Conservation (phyloP, 64 coral and sea anemone genomes). For the Pocillopora verrucosa region DNA sequence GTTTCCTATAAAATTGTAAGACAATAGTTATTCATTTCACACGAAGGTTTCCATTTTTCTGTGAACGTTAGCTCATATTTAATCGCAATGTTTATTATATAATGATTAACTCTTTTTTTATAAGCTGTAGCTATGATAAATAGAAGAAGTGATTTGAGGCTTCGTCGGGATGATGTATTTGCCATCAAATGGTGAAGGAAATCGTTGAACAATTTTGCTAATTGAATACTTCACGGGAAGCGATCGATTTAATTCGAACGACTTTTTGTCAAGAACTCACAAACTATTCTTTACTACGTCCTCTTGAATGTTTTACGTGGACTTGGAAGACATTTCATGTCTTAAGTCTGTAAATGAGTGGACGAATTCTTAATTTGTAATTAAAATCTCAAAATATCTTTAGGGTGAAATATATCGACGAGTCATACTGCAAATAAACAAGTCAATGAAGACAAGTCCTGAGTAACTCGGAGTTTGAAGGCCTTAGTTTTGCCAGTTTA, state of each 20-base stretch:
- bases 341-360: neutral
- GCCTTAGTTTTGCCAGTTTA: neutral
- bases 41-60: neutral
- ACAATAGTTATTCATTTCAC: neutral
- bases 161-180: neutral
- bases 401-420: slow-evolving; percentile 21
- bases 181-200: neutral
- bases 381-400: neutral
- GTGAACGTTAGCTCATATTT: neutral
- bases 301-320: neutral
- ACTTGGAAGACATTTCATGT: neutral
- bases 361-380: neutral
- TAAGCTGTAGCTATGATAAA: neutral
- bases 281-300: neutral
- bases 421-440: slow-evolving; percentile 20
- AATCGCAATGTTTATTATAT: slow-evolving; percentile 11
- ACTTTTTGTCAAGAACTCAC: neutral
- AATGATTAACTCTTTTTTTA: neutral
- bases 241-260: neutral
- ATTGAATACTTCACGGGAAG: neutral
- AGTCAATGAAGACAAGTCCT: neutral
- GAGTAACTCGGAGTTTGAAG: neutral
- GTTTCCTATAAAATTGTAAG: too few relatives aligned
- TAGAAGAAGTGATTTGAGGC: neutral
- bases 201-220: slow-evolving; percentile 16